These are phyloP conservation scores for Triplophysa tibetana DNA, from an alignment of 2,113 vertebrate species.

Conservation along the genomic window DNA sequence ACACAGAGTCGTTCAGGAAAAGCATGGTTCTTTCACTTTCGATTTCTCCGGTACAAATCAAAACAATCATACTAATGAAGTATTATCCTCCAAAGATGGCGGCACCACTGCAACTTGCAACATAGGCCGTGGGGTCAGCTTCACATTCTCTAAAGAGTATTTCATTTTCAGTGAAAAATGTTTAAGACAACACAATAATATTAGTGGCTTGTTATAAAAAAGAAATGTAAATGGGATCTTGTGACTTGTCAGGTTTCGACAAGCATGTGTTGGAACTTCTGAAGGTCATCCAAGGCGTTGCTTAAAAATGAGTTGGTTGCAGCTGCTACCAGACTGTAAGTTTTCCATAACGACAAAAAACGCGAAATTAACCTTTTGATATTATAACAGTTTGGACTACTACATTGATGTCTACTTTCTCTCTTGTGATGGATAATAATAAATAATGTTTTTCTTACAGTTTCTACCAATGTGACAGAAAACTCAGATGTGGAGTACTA, in stretches of 20 bases:
- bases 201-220: neutral
- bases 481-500: conserved; percentile 21
- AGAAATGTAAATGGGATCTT: neutral
- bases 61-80: too few relatives aligned
- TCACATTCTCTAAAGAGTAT: too few relatives aligned
- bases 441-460: conserved; percentile 9
- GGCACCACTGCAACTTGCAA: too few relatives aligned
- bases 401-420: too few relatives aligned
- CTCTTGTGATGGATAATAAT: neutral
- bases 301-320: conserved; percentile 38
- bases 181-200: neutral
- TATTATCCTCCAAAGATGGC: too few relatives aligned
- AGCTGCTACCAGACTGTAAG: conserved; percentile 44
- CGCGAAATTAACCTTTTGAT: too few relatives aligned
- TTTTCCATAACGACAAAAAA: neutral
- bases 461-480: conserved; percentile 33
- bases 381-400: too few relatives aligned
- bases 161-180: too few relatives aligned
- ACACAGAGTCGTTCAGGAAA: too few relatives aligned
- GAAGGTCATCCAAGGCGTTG: conserved; percentile 19
- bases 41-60: too few relatives aligned
- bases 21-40: too few relatives aligned
- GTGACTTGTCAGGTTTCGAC: conserved; percentile 26
- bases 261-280: conserved; percentile 15
- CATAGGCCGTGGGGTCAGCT: too few relatives aligned